A percentile compares a stretch with the other conserved stretches of the same genome.
These are phyloP conservation scores for Clitarchus hookeri DNA, from an alignment of 2,888 invertebrate genomes.

Conservation along the genomic window DNA sequence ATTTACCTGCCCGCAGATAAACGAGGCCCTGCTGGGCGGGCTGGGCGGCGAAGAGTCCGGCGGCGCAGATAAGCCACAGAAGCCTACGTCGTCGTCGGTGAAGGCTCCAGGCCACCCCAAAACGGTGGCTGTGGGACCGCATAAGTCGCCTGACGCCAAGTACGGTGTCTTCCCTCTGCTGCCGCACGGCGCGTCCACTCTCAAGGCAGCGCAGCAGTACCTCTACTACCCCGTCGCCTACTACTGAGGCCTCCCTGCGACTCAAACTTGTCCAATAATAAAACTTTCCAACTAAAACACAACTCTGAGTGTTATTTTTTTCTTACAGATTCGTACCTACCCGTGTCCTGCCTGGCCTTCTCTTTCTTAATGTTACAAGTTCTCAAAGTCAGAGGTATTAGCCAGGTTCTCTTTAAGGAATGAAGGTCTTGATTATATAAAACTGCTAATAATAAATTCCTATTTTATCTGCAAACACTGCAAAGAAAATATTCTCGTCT, in stretches of 20 bases:
- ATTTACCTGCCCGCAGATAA: background rate
- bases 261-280: too few species aligned
- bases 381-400: too few species aligned
- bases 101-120: background rate
- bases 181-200: background rate
- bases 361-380: too few species aligned
- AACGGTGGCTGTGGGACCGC: conserved; percentile 29
- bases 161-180: conserved; percentile 29
- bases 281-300: too few species aligned
- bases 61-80: background rate
- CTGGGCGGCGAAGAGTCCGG: background rate
- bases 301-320: too few species aligned
- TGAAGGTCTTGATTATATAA: too few species aligned
- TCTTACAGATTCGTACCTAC: too few species aligned
- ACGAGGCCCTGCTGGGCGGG: conserved; percentile 12
- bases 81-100: background rate
- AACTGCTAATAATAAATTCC: too few species aligned
- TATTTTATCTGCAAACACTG: too few species aligned
- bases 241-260: background rate
- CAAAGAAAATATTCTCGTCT: too few species aligned
- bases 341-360: too few species aligned
- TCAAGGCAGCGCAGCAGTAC: background rate
- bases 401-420: too few species aligned
- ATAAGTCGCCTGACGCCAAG: conserved; percentile 25
- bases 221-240: conserved; percentile 24